phyloP scores from a whole-genome alignment of 2,113 vertebrate genomes.

The Sinocyclocheilus anshuiensis region DNA sequence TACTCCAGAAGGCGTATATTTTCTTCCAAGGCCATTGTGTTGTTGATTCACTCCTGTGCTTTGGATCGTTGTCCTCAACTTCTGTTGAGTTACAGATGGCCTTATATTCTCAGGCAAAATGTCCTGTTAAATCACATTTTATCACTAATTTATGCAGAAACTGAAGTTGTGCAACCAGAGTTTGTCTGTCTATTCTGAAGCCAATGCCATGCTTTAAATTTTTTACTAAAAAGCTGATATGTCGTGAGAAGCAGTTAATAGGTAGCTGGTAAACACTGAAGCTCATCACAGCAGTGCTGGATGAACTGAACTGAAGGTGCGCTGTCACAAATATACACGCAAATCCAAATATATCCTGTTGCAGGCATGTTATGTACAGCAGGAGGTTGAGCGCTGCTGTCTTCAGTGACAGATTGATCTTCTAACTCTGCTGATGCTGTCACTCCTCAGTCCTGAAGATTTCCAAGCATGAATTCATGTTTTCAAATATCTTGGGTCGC shows the following conservation, averaged over 20 bases:
- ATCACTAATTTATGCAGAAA: neutral
- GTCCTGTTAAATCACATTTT: neutral
- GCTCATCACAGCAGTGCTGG: neutral
- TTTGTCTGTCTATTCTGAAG: neutral
- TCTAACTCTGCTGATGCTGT: neutral
- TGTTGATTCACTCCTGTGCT: slow-evolving; percentile 3
- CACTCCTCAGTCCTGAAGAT: neutral
- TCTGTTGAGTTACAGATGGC: slow-evolving; percentile 19
- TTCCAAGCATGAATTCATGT: neutral
- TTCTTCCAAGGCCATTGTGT: neutral
- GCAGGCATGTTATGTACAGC: slow-evolving; percentile 8
- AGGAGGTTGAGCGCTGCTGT: neutral
- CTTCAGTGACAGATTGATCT: slow-evolving; percentile 27
- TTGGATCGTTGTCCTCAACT: slow-evolving; percentile 7
- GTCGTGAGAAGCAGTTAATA: neutral
- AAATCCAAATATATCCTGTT: slow-evolving; percentile 34
- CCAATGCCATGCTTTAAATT: neutral
- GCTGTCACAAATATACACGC: slow-evolving; percentile 24
- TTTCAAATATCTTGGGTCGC: neutral
- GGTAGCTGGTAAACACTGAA: neutral
- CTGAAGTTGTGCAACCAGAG: neutral
- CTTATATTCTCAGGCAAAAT: neutral
- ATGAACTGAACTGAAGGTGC: slow-evolving; percentile 25
- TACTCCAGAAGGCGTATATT: neutral
- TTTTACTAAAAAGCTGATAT: neutral